Evolutionary conservation across 2,888 invertebrate genomes (phyloP).

Genomic region (Andrena fulva): DNA sequence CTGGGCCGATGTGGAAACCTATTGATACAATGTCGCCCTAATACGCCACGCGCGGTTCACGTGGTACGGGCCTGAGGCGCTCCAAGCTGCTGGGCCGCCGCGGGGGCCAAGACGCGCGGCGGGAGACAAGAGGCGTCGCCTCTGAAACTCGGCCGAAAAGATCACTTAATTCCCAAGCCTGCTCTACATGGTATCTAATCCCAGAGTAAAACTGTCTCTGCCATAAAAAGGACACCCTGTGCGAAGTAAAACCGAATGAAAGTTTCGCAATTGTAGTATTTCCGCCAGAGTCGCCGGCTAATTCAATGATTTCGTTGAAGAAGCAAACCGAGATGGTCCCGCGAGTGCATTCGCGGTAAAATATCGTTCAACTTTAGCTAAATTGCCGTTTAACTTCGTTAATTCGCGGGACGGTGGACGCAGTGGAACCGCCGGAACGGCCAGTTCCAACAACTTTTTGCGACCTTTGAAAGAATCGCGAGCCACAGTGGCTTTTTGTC

Average conservation of each 20-base stretch:
- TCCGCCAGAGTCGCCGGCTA: not conserved
- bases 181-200: too few relatives aligned
- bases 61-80: too few relatives aligned
- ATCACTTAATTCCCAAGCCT: too few relatives aligned
- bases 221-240: too few relatives aligned
- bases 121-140: too few relatives aligned
- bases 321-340: not conserved
- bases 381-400: constrained; percentile 13
- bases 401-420: constrained; percentile 9
- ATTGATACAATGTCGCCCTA: too few relatives aligned
- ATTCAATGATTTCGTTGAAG: not conserved
- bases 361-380: constrained; percentile 11
- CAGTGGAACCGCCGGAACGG: not conserved
- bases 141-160: too few relatives aligned
- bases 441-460: not conserved
- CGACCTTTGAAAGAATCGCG: not conserved
- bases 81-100: too few relatives aligned
- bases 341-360: not conserved
- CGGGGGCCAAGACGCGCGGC: too few relatives aligned
- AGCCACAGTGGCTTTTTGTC: not conserved
- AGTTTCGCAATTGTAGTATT: not conserved
- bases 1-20: too few relatives aligned
- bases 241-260: not conserved
- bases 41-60: too few relatives aligned
- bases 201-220: too few relatives aligned